Evolutionary conservation across 2,113 vertebrate genomes (phyloP).

Genomic region (Pomatostomus ruficeps): DNA sequence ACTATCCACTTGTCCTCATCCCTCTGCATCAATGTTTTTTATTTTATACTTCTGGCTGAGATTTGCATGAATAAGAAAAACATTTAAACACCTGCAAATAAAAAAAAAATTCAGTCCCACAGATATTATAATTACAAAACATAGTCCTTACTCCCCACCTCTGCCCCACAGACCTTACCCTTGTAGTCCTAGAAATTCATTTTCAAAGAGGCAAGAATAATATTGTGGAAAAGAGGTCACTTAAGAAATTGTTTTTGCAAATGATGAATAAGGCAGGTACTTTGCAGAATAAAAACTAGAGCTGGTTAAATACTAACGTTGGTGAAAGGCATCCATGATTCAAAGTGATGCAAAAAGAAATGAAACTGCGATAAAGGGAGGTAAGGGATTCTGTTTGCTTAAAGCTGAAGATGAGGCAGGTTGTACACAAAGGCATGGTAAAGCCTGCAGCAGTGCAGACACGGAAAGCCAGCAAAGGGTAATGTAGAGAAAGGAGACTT

Average conservation of each 20-base stretch:
- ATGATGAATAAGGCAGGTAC: neutral
- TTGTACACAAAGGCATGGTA: neutral
- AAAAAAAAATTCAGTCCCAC: neutral
- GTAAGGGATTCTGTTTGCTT: neutral
- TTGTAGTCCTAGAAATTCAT: neutral
- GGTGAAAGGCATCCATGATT: neutral
- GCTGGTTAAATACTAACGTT: neutral
- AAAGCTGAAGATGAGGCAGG: neutral
- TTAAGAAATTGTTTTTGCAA: neutral
- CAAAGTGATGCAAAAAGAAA: neutral
- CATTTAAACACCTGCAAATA: neutral
- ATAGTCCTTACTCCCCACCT: neutral
- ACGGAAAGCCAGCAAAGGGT: neutral
- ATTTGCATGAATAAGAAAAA: neutral
- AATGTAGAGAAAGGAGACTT: neutral
- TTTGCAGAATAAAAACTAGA: neutral
- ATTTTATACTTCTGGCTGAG: neutral
- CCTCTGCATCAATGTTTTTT: neutral
- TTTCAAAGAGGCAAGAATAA: neutral
- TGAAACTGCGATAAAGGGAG: neutral
- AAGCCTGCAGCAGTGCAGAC: neutral
- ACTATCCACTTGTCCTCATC: neutral
- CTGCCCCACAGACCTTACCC: neutral
- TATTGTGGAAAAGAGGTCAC: neutral
- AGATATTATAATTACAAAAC: neutral